Evolutionary conservation across 2,888 invertebrate genomes (phyloP).

Genomic region (Rhagophthalmus giganteus): DNA sequence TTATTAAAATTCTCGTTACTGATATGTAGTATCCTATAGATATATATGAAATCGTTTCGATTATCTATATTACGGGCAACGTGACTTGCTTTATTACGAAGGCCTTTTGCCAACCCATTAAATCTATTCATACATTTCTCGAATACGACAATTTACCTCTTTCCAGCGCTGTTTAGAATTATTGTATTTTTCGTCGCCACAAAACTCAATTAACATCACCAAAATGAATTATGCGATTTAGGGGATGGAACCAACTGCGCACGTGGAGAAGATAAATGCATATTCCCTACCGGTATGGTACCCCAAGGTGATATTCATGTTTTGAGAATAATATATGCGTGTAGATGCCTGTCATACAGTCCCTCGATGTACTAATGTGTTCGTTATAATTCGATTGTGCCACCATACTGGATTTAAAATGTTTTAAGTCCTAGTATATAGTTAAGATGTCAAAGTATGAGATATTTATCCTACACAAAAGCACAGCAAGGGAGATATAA

Average conservation of each 20-base stretch:
- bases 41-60: no score
- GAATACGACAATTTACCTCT: background rate
- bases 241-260: conserved; percentile 15
- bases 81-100: no score
- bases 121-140: conserved; percentile 3
- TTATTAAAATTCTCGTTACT: no score
- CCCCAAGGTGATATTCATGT: conserved; percentile 28
- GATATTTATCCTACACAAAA: conserved; percentile 37
- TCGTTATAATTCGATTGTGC: conserved; percentile 11
- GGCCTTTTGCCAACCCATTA: no score
- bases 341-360: conserved; percentile 17
- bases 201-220: conserved; percentile 25
- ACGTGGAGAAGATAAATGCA: conserved; percentile 22
- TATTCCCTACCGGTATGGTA: conserved; percentile 19
- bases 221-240: conserved; percentile 24
- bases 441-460: conserved; percentile 41
- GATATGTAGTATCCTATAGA: no score
- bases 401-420: conserved; percentile 6
- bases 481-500: conserved; percentile 31
- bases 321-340: conserved; percentile 20
- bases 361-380: conserved; percentile 19
- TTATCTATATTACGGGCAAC: no score
- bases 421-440: conserved; percentile 38
- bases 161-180: conserved; percentile 13
- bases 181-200: conserved; percentile 19